Base-by-base conservation (phyloP, 2,888 invertebrate species). In the Melanophora roralis region DNA sequence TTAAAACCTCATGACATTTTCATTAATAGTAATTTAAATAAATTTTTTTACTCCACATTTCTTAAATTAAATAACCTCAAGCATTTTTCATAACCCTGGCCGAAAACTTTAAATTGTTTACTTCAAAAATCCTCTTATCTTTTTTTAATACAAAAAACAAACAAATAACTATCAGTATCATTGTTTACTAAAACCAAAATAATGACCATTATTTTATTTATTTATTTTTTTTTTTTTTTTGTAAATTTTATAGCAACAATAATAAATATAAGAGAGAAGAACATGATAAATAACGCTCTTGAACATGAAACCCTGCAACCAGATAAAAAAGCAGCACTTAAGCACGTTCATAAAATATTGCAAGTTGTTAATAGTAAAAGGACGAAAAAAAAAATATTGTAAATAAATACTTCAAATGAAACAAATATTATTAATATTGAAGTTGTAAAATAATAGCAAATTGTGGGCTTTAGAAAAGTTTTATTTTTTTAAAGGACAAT, bases 281-380 rank as follows among this genome's bases (percentile, higher is more conserved):
- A 67, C 16, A 45, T 53, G 34, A 64, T 73, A 68, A 80, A 76
- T 76, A 76, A 73, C 21, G 55, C 80, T 73, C 80, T 80, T 80
- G 64, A 76, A 80, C 76, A 80, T 80, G 76, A 80, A 80, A 80
- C 57, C 68, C 45, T 55, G 62, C 43, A 62, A 40, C 51, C 69
- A 55, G 59, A 71, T 38, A 69, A 59, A 49, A 23, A 74, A 69
- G 19, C 49, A 47, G 21, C 69, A 71, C 78, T 79, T 79, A 59
- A 74, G 74, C 78, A 79, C 78, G 78, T 79, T 65, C 65, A 12
- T 53, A 47, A 62, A 74, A 68, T 51, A 19, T 51, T 36, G 69
- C 53, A 69, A 74, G 53, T 64, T 62, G 62, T 36, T 38, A 43
- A n/a, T 19, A 38, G 6, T 34, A 43, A 16, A 1, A 36, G 43